Evolutionary conservation across 2,797 vertebrate species (phyloP).

Genomic region (Gymnothorax javanicus): DNA sequence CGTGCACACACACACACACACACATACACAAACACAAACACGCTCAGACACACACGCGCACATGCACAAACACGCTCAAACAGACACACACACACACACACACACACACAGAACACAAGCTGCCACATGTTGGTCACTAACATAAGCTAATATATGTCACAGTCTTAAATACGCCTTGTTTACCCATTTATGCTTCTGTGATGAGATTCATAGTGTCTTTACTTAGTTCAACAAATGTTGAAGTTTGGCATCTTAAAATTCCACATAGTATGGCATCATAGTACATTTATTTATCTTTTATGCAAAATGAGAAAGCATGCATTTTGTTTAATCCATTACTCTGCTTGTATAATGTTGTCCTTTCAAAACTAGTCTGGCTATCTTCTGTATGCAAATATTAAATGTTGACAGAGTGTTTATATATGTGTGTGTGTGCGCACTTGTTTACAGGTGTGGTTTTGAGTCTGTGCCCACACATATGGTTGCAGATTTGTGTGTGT

Average conservation of each 20-base stretch:
- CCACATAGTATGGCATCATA: neutral
- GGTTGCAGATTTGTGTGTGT: no score
- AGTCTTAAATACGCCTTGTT: slow-evolving; percentile 37
- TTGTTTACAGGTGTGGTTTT: no score
- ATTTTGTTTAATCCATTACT: neutral
- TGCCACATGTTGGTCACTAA: slow-evolving; percentile 67
- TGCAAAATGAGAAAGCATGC: neutral
- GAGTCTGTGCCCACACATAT: no score
- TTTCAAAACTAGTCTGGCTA: neutral
- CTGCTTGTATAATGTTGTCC: neutral
- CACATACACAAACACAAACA: neutral
- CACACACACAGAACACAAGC: slow-evolving; percentile 51
- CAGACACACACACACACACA: neutral
- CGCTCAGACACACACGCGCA: neutral
- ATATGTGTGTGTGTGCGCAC: no score
- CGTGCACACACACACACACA: neutral
- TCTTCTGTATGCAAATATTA: neutral
- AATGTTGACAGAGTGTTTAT: no score
- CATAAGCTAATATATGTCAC: slow-evolving; percentile 55
- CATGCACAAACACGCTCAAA: neutral
- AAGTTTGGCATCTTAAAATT: neutral
- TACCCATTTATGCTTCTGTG: slow-evolving; percentile 56
- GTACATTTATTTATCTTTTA: neutral
- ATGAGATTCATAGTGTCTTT: neutral
- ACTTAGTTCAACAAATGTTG: no score